Base-by-base conservation (phyloP, 2,113 vertebrate genomes). In the Ploceus nigricollis region DNA sequence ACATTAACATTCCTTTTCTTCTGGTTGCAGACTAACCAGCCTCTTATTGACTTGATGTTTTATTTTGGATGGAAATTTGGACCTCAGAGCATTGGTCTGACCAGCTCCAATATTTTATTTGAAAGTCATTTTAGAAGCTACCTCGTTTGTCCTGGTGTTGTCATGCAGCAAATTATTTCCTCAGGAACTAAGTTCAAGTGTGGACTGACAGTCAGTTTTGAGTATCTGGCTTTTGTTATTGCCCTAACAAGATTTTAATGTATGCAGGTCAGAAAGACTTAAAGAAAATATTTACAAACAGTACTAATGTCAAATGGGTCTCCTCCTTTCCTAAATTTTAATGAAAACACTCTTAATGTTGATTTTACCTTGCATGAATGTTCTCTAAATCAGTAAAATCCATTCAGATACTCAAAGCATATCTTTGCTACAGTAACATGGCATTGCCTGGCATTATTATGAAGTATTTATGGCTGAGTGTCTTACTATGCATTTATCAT, bases 71-170 rank as follows among this genome's bases (percentile, higher is more conserved):
- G 25, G 48, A 91, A 75, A 82, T 80, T 53, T 80, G n/a, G 22
- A 60, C 40, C 25, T 79, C 48, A 61, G 37, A 91, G 18, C n/a
- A 61, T 10, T n/a, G 12, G 31, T 76, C 28, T 30, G 79, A 88
- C 13, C 61, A 82, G 13, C 4, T 94, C 8, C 65, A 82, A n/a
- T 4, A 0, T 90, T 93, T 76, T 40, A 60, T 87, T 56, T 64
- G 81, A 68, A 81, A 84, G 28, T 47, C 7, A 76, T 72, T 90
- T 93, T 85, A 91, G 48, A 87, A 90, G 28, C 9, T 82, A 87
- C 20, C n/a, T 45, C 0, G 0, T 76, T 79, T 85, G 28, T 31
- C 22, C n/a, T 56, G 22, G 13, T 68, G 33, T 73, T 68, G 13
- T 60, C 57, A 75, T 71, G 11, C 9, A 68, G 39, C 30, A 89